Evolutionary conservation across 2,797 vertebrate genomes (phyloP).

Genomic region (Luscinia luscinia): DNA sequence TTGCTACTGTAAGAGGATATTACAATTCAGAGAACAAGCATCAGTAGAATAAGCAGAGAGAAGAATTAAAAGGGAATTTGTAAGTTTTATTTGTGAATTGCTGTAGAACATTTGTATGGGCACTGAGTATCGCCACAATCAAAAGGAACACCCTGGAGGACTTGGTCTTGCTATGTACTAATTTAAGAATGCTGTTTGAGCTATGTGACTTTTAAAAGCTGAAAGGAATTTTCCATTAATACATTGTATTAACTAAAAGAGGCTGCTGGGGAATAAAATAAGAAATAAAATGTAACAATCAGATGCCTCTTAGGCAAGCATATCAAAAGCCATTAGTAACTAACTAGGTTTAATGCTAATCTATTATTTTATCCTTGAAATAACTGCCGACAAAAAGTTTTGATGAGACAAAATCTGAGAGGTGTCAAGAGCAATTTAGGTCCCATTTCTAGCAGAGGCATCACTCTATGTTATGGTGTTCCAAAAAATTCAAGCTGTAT

Average conservation of each 20-base stretch:
- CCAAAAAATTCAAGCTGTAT: not conserved
- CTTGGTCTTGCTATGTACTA: not conserved
- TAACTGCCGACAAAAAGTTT: not conserved
- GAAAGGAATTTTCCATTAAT: conserved; percentile 5
- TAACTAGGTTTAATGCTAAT: not conserved
- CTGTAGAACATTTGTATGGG: not conserved
- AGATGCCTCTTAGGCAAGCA: not conserved
- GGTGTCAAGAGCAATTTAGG: not conserved
- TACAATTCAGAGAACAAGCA: not conserved
- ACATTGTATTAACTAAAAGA: conserved; percentile 13
- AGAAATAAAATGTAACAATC: not conserved
- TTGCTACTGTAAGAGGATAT: not conserved
- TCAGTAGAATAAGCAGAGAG: not conserved
- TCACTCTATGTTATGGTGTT: not conserved
- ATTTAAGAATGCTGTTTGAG: not conserved
- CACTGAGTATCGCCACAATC: not conserved
- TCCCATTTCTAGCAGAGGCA: not conserved
- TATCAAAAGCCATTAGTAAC: not conserved
- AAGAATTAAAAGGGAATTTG: not conserved
- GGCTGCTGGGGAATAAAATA: not conserved
- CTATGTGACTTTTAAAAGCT: not conserved
- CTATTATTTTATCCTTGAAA: not conserved
- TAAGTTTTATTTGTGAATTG: not conserved
- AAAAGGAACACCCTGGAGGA: not conserved
- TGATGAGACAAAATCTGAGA: not conserved